These are phyloP conservation scores for Dendroctonus valens DNA, from an alignment of 1,140 invertebrate genomes.

Conservation along the genomic window DNA sequence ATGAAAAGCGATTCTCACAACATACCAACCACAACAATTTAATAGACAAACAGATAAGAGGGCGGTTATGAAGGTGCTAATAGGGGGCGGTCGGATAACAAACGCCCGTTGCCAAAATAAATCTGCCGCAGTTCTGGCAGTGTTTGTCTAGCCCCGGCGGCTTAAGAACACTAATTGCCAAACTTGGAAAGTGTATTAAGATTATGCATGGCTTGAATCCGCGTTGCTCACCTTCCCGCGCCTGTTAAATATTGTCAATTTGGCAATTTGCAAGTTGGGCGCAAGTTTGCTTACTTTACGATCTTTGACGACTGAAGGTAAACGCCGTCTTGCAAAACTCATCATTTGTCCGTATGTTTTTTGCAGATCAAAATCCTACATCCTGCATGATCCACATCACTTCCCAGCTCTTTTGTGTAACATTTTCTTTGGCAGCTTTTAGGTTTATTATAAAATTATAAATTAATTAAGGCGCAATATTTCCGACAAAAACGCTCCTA, in stretches of 20 bases:
- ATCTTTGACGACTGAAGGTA: too few relatives aligned
- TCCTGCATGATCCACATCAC: too few relatives aligned
- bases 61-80: constrained; percentile 12
- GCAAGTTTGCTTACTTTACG: constrained; percentile 3
- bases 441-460: too few relatives aligned
- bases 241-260: constrained; percentile 46
- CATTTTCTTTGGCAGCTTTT: too few relatives aligned
- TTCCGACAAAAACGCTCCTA: too few relatives aligned
- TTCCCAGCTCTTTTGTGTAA: too few relatives aligned
- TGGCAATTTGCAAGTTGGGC: constrained; percentile 40
- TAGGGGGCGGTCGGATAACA: constrained; percentile 22
- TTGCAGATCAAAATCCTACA: too few relatives aligned
- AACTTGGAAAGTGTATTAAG: constrained; percentile 49
- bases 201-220: constrained; percentile 37
- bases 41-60: constrained; percentile 11
- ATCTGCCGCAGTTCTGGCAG: constrained; percentile 39
- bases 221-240: constrained; percentile 35
- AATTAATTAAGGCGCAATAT: too few relatives aligned
- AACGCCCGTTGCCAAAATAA: constrained; percentile 39
- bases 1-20: not conserved
- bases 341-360: too few relatives aligned
- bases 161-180: constrained; percentile 50
- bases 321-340: too few relatives aligned
- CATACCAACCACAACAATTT: constrained; percentile 4
- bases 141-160: constrained; percentile 46